phyloP scores from a whole-genome alignment of 1,140 invertebrate genomes.

The Mesaphorura yosii region DNA sequence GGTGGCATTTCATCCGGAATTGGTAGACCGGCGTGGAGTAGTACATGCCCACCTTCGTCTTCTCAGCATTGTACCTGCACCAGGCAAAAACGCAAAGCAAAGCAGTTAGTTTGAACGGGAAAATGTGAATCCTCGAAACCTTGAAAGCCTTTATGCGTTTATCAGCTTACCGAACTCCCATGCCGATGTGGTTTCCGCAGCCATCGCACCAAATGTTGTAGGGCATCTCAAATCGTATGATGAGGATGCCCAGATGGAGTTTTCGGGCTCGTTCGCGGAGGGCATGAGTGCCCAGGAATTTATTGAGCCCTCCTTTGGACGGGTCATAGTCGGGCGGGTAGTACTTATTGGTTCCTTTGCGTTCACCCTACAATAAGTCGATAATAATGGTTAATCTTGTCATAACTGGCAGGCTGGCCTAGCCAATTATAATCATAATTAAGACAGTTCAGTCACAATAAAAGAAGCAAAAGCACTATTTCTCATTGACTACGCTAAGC shows the following conservation, averaged over 20 bases:
- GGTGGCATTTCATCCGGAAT: slow-evolving; percentile 98
- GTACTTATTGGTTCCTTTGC: slow-evolving; percentile 94
- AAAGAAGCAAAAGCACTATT: too few species aligned
- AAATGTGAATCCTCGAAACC: too few species aligned
- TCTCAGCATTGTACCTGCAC: slow-evolving; percentile 89
- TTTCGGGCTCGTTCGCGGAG: slow-evolving; percentile 88
- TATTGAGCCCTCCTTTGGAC: slow-evolving; percentile 79
- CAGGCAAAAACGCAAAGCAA: slow-evolving; percentile 2
- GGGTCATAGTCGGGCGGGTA: slow-evolving; percentile 99
- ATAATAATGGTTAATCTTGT: too few species aligned
- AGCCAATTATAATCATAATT: too few species aligned
- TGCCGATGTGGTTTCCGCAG: slow-evolving; percentile 95
- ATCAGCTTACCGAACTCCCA: slow-evolving; percentile 71
- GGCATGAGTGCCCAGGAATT: slow-evolving; percentile 88
- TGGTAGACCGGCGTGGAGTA: slow-evolving; percentile 95
- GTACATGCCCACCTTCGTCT: slow-evolving; percentile 97
- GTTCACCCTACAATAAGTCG: slow-evolving; percentile 76
- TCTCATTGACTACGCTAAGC: too few species aligned
- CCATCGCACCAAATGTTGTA: slow-evolving; percentile 99
- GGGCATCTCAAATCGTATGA: slow-evolving; percentile 99
- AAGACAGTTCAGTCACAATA: too few species aligned
- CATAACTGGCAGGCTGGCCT: too few species aligned
- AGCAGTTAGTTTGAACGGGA: too few species aligned
- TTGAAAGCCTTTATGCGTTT: too few species aligned
- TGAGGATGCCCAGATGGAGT: slow-evolving; percentile 88